Conservation (phyloP, 2,888 invertebrate species). For the Cinara cedri region DNA sequence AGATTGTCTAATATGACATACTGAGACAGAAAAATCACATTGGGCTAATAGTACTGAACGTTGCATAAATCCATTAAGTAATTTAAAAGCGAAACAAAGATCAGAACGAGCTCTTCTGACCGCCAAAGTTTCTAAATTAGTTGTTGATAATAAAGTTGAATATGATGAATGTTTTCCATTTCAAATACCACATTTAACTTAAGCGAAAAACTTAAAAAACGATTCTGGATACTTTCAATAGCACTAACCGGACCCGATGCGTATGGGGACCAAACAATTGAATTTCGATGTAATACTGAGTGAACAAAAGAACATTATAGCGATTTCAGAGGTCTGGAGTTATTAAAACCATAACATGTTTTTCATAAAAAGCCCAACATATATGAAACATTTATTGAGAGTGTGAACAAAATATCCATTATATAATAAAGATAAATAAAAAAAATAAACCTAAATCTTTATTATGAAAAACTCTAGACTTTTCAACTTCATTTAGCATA, state of each 20-base stretch:
- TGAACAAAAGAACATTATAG: neutral
- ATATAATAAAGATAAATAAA: neutral
- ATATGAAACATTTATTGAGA: neutral
- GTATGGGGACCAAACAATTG: too few species aligned
- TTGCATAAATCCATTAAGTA: too few species aligned
- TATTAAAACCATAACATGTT: neutral
- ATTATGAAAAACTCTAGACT: neutral
- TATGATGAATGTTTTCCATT: too few species aligned
- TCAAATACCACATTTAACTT: too few species aligned
- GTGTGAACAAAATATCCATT: neutral
- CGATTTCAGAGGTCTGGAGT: neutral
- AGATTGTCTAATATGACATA: too few species aligned
- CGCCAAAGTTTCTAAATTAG: too few species aligned
- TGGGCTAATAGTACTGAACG: too few species aligned
- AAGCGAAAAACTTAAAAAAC: neutral
- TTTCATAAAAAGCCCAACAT: neutral
- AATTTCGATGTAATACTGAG: neutral
- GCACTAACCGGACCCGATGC: neutral
- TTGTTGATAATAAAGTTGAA: too few species aligned
- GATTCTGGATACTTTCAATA: neutral
- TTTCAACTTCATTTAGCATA: neutral
- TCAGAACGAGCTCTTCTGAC: too few species aligned
- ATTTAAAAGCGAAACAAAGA: too few species aligned
- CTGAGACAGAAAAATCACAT: too few species aligned
- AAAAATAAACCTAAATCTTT: neutral